These are phyloP conservation scores for Sebastes steindachneri DNA, from an alignment of 2,797 vertebrate genomes.

Conservation along the genomic window DNA sequence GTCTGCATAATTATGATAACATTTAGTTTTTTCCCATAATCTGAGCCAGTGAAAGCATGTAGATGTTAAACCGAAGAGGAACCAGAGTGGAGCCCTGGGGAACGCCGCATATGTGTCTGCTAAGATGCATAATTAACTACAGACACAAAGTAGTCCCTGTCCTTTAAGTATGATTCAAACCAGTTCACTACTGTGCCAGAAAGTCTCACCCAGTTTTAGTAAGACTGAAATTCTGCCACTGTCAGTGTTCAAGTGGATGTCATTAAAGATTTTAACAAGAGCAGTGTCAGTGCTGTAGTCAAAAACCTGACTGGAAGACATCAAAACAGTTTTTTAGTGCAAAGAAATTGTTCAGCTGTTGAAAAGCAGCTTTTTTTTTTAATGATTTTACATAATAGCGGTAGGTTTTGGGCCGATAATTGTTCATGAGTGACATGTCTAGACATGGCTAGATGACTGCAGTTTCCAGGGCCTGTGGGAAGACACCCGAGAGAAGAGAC, in stretches of 20 bases:
- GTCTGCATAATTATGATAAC: too few species aligned
- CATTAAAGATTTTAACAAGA: background rate
- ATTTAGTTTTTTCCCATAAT: too few species aligned
- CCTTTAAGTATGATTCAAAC: too few species aligned
- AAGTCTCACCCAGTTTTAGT: too few species aligned
- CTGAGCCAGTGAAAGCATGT: too few species aligned
- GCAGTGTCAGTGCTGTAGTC: background rate
- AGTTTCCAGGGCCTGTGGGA: background rate
- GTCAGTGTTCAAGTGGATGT: background rate
- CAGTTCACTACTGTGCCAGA: too few species aligned
- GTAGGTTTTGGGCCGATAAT: background rate
- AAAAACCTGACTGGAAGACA: background rate
- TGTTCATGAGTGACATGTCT: background rate
- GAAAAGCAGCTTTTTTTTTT: background rate
- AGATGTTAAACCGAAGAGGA: too few species aligned
- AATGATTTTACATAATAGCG: background rate
- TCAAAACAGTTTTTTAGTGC: background rate
- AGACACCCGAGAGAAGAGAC: too few species aligned
- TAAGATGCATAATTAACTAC: too few species aligned
- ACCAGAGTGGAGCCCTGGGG: too few species aligned
- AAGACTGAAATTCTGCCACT: background rate
- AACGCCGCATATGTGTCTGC: too few species aligned
- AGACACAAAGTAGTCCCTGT: too few species aligned
- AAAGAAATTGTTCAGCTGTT: background rate
- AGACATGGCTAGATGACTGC: background rate